Conservation (phyloP, 2,113 vertebrate genomes). For the Chaetura pelagica region DNA sequence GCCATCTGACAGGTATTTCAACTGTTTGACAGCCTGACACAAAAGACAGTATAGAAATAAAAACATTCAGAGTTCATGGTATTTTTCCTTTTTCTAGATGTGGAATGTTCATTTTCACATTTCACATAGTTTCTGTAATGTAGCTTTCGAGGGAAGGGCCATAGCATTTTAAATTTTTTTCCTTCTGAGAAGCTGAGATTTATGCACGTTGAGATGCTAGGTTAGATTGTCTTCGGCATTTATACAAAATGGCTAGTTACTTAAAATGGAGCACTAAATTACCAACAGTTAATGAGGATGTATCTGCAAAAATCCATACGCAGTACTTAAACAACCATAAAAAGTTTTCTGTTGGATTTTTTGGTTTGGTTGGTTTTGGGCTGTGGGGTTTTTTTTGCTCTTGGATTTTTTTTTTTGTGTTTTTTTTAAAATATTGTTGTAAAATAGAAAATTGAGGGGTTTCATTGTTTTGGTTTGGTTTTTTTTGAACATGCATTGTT, state of each 20-base stretch:
- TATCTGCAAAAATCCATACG: background rate
- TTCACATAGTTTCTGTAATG: background rate
- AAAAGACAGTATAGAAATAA: background rate
- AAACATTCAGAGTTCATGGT: background rate
- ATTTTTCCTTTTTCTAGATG: background rate
- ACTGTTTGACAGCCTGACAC: background rate
- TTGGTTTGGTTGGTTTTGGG: too few species aligned
- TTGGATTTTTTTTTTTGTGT: too few species aligned
- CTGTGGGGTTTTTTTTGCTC: too few species aligned
- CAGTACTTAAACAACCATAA: background rate
- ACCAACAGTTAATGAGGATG: background rate
- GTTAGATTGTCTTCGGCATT: background rate
- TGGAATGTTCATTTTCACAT: background rate
- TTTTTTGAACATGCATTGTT: background rate
- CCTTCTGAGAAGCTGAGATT: background rate
- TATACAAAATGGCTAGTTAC: background rate
- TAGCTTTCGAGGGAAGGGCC: background rate
- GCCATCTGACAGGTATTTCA: background rate
- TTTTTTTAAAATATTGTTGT: too few species aligned
- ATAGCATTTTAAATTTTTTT: background rate
- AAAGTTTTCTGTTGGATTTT: too few species aligned
- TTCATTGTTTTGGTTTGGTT: background rate
- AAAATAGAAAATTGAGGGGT: background rate
- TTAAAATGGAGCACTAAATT: background rate
- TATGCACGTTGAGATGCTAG: background rate